Conservation (phyloP, 2,113 vertebrate species). For the Haplochromis burtoni region DNA sequence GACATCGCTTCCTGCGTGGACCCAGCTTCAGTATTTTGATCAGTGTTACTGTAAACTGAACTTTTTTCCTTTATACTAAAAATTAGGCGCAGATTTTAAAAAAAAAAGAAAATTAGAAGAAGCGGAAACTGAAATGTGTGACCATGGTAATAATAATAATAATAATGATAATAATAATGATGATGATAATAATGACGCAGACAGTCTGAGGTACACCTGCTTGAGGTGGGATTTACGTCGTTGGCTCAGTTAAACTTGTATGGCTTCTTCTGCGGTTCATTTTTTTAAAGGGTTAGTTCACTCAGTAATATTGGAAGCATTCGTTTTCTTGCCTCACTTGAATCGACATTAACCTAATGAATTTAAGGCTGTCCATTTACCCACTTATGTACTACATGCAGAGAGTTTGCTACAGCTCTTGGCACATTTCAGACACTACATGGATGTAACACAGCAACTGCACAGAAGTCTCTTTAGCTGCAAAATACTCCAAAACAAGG, state of each 20-base stretch:
- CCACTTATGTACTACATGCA: background rate
- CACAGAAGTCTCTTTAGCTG: background rate
- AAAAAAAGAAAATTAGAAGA: background rate
- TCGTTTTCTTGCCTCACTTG: background rate
- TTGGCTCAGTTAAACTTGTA: background rate
- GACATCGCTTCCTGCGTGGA: background rate
- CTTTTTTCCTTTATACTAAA: background rate
- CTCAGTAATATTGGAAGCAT: background rate
- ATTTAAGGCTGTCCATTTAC: background rate
- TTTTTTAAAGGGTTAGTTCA: constrained; percentile 1
- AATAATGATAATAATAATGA: fast-evolving
- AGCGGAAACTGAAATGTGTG: background rate
- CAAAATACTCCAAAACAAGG: background rate
- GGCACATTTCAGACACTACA: background rate
- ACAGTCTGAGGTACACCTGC: constrained; percentile 3
- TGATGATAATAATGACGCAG: background rate
- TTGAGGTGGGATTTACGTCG: background rate
- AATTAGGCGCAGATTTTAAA: fast-evolving
- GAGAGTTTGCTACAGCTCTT: background rate
- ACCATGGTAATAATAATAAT: background rate
- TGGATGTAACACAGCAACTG: background rate
- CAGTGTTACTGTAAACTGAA: background rate
- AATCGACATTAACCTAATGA: background rate
- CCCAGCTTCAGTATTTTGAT: background rate
- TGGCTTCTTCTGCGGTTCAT: background rate